Conservation (phyloP, 1,140 invertebrate species). For the Magallana ariakensis region DNA sequence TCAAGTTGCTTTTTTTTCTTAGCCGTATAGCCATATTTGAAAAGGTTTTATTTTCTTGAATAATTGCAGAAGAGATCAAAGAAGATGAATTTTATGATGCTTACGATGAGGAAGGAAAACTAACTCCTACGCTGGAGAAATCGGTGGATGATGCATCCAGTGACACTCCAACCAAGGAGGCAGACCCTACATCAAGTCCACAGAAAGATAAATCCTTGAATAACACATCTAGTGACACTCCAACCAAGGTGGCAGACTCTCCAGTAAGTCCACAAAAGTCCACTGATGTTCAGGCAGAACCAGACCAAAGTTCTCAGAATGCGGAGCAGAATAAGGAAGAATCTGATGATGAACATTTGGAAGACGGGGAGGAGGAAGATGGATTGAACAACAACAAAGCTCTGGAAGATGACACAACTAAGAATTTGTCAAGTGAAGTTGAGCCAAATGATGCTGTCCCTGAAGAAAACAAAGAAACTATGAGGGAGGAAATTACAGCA, state of each 20-base stretch:
- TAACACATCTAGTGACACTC: too few species aligned
- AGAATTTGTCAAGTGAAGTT: neutral
- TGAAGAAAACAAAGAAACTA: neutral
- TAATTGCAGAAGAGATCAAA: constrained; percentile 8
- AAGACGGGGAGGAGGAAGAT: neutral
- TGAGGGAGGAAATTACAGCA: neutral
- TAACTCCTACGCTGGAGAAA: constrained; percentile 7
- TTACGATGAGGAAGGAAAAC: constrained; percentile 34
- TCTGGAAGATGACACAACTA: neutral
- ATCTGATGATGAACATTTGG: neutral
- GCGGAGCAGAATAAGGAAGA: neutral
- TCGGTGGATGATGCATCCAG: constrained; percentile 10
- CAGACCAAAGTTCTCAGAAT: too few species aligned
- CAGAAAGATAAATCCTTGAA: neutral
- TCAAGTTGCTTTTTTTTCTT: too few species aligned
- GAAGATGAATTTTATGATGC: constrained; percentile 57
- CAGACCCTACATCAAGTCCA: too few species aligned
- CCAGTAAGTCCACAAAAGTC: neutral
- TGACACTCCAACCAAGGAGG: neutral
- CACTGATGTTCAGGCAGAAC: neutral
- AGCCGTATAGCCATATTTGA: too few species aligned
- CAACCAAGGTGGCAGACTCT: neutral
- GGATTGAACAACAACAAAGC: too few species aligned
- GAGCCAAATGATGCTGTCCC: neutral
- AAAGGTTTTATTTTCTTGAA: too few species aligned